Percentiles rank a stretch among this genome's conserved stretches.
These are phyloP conservation scores for Sebastes nivosus DNA, from an alignment of 2,797 vertebrate species.

Conservation along the genomic window DNA sequence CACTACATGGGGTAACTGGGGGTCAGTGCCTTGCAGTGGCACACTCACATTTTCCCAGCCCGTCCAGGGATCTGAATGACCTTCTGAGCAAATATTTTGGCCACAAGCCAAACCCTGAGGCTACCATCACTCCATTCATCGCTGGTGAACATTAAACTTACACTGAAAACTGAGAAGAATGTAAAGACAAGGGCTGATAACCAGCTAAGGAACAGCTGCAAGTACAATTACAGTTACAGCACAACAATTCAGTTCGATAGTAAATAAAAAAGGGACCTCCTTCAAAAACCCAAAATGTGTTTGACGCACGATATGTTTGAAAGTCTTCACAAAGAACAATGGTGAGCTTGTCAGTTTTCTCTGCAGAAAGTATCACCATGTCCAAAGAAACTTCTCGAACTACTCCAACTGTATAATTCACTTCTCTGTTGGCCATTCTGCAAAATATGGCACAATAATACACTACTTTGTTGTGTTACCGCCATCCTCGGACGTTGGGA, in stretches of 20 bases:
- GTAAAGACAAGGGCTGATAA: background rate
- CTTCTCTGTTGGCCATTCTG: background rate
- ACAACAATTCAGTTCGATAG: background rate
- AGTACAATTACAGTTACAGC: background rate
- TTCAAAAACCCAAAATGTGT: background rate
- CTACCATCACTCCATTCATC: background rate
- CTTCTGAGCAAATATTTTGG: constrained; percentile 19
- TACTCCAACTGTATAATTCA: background rate
- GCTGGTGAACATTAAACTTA: background rate
- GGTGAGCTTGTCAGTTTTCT: background rate
- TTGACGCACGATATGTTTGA: background rate
- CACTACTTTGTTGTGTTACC: background rate
- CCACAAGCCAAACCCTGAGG: background rate
- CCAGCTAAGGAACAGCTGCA: background rate
- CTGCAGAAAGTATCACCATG: background rate
- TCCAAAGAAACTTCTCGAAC: background rate
- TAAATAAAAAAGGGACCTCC: background rate
- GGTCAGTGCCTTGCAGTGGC: background rate
- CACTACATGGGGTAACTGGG: background rate
- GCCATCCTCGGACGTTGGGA: background rate
- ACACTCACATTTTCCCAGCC: constrained; percentile 1
- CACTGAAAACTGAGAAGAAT: background rate
- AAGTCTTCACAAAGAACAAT: background rate
- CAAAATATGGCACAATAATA: background rate
- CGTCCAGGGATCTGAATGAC: background rate